Percentiles rank a stretch among this genome's conserved stretches.
Evolutionary conservation across 2,113 vertebrate genomes (phyloP).

Genomic region (Calyptommatus sinebrachiatus): DNA sequence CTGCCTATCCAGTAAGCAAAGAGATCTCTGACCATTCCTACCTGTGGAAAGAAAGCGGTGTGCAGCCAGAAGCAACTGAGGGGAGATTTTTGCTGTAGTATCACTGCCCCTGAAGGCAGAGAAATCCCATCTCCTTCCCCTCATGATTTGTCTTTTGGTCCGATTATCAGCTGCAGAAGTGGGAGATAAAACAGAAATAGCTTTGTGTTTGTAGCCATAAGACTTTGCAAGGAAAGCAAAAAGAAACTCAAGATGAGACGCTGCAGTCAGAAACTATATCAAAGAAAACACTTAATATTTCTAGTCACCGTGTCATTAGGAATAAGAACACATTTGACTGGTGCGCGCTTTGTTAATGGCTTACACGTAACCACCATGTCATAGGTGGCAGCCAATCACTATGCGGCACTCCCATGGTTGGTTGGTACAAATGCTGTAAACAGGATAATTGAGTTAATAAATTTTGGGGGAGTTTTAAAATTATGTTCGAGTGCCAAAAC

Average conservation of each 20-base stretch:
- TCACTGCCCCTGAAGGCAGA: slow-evolving; percentile 89
- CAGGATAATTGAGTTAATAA: too few relatives aligned
- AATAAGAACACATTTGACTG: not conserved
- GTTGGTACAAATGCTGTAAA: too few relatives aligned
- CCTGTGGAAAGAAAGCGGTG: slow-evolving; percentile 95
- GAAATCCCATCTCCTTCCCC: slow-evolving; percentile 84
- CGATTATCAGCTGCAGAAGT: slow-evolving; percentile 83
- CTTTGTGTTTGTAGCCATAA: not conserved
- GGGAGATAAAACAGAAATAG: not conserved
- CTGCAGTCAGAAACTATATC: not conserved
- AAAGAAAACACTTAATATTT: not conserved
- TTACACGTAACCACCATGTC: too few relatives aligned
- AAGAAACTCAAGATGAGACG: not conserved
- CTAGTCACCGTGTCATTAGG: not conserved
- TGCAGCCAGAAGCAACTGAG: slow-evolving; percentile 91
- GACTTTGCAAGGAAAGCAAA: not conserved
- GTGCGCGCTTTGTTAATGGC: too few relatives aligned
- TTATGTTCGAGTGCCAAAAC: too few relatives aligned
- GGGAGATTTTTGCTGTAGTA: slow-evolving; percentile 88
- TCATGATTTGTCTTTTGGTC: slow-evolving; percentile 81
- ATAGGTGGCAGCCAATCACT: too few relatives aligned
- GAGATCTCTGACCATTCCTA: slow-evolving; percentile 54
- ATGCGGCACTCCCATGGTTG: too few relatives aligned
- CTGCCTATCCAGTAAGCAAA: not conserved
- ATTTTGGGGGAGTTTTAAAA: too few relatives aligned